Evolutionary conservation across 2,888 invertebrate species (phyloP), one percentile per base, ranked within the genome.

Genomic region (Thereva unica): DNA sequence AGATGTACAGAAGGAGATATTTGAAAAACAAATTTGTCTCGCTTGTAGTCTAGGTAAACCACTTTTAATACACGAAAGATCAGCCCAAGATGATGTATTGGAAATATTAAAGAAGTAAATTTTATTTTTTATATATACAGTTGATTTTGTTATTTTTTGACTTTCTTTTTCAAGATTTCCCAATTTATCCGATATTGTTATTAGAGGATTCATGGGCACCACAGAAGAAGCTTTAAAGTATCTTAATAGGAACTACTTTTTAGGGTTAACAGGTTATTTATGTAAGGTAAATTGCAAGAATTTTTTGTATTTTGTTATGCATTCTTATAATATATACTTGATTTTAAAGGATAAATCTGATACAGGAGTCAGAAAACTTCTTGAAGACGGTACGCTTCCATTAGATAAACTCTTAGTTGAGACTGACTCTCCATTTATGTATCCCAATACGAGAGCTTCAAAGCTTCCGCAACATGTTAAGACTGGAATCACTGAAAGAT

Each of bases 391-490:
- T 64, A 83, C 88, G 63, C 84, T 95, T 74, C 94, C 95, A 0
- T 77, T 97, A 72, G 94, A 96, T 74, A 86, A 89, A 77, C 81
- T 96, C 73, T 80, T 97, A 67, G 90, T 97, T 4, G 95, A 96
- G 81, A 95, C 95, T 0, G 96, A 97, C 81, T 91, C 95, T 0
- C 96, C 97, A 2, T 97, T 95, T 77, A 95, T 96, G 95, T 97
- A 93, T 80, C 95, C 96, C 3, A 94, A 97, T 80, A 93, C 93
- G 70, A 85, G 95, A 76, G 95, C 95, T 69, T 94, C 95, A 40
- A 96, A 96, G 80, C 82, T 97, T 76, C 93, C 95, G 52, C 82
- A 88, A 74, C 90, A 92, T 76, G 91, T 96, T 23, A 94, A 94
- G 83, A 91, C 92, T 77, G 88, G 89, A 70, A 84, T 95, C 68